These are phyloP conservation scores for Diarsia brunnea DNA, from an alignment of 2,888 invertebrate species.

Conservation along the genomic window DNA sequence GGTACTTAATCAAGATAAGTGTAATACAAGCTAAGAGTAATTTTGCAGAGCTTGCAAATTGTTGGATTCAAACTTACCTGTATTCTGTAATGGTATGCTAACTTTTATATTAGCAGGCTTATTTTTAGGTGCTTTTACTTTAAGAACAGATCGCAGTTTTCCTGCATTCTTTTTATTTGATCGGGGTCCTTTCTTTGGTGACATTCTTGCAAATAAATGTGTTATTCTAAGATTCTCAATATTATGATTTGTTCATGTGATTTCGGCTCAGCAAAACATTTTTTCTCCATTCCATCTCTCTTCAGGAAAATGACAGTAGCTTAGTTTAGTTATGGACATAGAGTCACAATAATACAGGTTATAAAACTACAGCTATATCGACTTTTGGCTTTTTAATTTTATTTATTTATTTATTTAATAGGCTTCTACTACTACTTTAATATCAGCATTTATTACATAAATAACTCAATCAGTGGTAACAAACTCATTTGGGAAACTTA, in stretches of 20 bases:
- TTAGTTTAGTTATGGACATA: background rate
- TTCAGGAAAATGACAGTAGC: slow-evolving; percentile 3
- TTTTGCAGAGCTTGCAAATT: slow-evolving; percentile 41
- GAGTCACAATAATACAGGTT: no score
- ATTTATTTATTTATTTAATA: no score
- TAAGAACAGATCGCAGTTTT: slow-evolving; percentile 42
- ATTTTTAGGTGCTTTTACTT: slow-evolving; percentile 65
- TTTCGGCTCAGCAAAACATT: background rate
- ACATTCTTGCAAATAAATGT: slow-evolving; percentile 52
- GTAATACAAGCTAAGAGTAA: background rate
- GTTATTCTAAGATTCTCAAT: background rate
- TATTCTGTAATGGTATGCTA: slow-evolving; percentile 60
- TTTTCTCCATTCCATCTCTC: slow-evolving; percentile 7
- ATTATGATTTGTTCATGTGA: background rate
- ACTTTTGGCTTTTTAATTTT: no score
- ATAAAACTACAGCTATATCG: no score
- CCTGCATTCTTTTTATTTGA: slow-evolving; percentile 42
- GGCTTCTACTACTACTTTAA: no score
- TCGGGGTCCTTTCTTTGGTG: slow-evolving; percentile 56
- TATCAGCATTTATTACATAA: no score
- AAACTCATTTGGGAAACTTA: no score
- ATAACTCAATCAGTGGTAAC: no score
- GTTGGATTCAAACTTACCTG: slow-evolving; percentile 55
- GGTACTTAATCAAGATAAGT: background rate
- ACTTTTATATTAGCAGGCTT: slow-evolving; percentile 68